Evolutionary conservation across 2,797 vertebrate genomes (phyloP).

Genomic region (Scomberomorus guttatus): DNA sequence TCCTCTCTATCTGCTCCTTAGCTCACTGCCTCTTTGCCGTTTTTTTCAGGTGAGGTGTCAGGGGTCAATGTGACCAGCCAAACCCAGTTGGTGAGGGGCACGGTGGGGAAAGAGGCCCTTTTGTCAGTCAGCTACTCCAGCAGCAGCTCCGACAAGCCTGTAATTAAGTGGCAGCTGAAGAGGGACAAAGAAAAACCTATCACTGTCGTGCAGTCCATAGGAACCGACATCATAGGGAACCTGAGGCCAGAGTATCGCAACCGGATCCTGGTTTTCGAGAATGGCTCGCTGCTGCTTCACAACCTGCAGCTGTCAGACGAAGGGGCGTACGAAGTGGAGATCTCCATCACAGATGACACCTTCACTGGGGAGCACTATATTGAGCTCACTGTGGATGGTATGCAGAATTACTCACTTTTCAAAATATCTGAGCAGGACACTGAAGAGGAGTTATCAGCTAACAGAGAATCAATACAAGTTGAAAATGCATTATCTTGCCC

Average conservation of each 20-base stretch:
- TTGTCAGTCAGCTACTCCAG: constrained; percentile 95
- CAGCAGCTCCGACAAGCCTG: constrained; percentile 92
- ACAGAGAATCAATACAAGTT: constrained; percentile 35
- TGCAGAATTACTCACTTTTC: constrained; percentile 32
- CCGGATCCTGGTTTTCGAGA: constrained; percentile 93
- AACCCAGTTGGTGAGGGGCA: constrained; percentile 89
- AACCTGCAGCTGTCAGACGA: constrained; percentile 93
- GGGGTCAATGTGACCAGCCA: constrained; percentile 96
- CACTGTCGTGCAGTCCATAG: constrained; percentile 96
- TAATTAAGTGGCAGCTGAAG: constrained; percentile 98
- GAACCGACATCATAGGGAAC: constrained; percentile 95
- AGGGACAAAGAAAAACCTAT: constrained; percentile 91
- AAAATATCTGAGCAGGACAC: constrained; percentile 23
- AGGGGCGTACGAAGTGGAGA: constrained; percentile 95
- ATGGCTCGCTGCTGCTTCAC: constrained; percentile 94
- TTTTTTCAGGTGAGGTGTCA: constrained; percentile 84
- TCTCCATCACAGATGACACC: constrained; percentile 97
- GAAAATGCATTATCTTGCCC: constrained; percentile 30
- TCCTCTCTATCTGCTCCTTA: neutral
- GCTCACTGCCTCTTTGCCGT: constrained; percentile 1
- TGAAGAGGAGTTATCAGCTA: constrained; percentile 38
- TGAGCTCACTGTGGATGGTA: constrained; percentile 96
- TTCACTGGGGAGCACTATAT: constrained; percentile 95
- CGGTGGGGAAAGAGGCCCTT: constrained; percentile 90
- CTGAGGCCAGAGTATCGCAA: constrained; percentile 93